phyloP scores from a whole-genome alignment of 1,140 invertebrate genomes.

The Argopecten irradians region DNA sequence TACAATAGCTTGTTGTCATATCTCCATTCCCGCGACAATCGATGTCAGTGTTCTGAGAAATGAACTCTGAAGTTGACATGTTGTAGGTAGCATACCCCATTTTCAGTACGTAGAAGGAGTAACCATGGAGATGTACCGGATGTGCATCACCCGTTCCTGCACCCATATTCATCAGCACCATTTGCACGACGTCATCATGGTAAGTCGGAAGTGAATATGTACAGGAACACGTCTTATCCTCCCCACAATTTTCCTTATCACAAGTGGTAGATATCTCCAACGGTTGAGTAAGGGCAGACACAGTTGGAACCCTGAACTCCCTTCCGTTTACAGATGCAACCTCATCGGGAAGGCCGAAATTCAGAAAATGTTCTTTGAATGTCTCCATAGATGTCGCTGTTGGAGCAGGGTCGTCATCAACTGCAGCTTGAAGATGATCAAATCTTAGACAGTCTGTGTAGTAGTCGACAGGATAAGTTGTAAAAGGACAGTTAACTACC shows the following conservation, averaged over 20 bases:
- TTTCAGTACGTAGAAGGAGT: slow-evolving; percentile 84
- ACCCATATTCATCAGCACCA: slow-evolving; percentile 77
- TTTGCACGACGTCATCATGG: slow-evolving; percentile 57
- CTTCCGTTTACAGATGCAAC: slow-evolving; percentile 60
- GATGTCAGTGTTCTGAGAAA: slow-evolving; percentile 45
- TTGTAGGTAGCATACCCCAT: slow-evolving; percentile 74
- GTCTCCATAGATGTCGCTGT: not conserved
- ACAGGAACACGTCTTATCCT: slow-evolving; percentile 53
- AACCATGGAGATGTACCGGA: slow-evolving; percentile 87
- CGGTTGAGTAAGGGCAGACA: slow-evolving; percentile 57
- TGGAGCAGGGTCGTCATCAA: slow-evolving; percentile 14
- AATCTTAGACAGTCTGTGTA: slow-evolving; percentile 40
- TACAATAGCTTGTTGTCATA: slow-evolving; percentile 56
- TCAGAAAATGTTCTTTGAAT: slow-evolving; percentile 54
- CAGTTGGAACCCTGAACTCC: slow-evolving; percentile 50
- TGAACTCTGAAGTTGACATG: slow-evolving; percentile 52
- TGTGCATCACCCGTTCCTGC: slow-evolving; percentile 81
- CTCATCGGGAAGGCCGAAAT: slow-evolving; percentile 64
- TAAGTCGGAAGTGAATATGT: slow-evolving; percentile 47
- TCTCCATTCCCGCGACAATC: slow-evolving; percentile 40
- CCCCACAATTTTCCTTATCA: slow-evolving; percentile 49
- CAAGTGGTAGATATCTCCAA: slow-evolving; percentile 48
- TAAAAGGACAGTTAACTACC: slow-evolving; percentile 56
- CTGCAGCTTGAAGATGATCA: slow-evolving; percentile 25
- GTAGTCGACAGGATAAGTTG: slow-evolving; percentile 30